These are phyloP conservation scores for Lissonota sp. DNA, from an alignment of 2,888 invertebrate genomes.

Conservation along the genomic window DNA sequence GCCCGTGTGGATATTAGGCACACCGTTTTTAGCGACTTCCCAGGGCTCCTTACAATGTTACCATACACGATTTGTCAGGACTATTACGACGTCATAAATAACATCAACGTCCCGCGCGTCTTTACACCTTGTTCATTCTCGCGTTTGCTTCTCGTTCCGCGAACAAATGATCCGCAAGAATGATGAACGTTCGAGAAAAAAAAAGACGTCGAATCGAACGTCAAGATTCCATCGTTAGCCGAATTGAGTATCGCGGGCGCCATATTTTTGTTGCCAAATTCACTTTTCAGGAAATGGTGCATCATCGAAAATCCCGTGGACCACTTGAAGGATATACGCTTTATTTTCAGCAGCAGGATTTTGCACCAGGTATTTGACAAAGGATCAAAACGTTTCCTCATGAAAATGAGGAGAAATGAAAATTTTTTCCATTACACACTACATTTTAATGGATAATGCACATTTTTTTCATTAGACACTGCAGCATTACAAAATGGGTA, in stretches of 20 bases:
- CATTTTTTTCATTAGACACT: no score
- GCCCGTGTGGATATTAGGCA: constrained; percentile 68
- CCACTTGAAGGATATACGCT: no score
- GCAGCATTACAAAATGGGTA: no score
- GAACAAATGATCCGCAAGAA: constrained; percentile 43
- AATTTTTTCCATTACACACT: no score
- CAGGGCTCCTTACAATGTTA: constrained; percentile 78
- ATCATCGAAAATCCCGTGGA: no score
- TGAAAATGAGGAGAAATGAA: no score
- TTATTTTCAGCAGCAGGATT: no score
- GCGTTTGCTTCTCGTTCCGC: constrained; percentile 47
- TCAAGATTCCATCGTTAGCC: background rate
- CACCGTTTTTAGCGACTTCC: constrained; percentile 78
- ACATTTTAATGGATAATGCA: no score
- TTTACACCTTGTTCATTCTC: constrained; percentile 66
- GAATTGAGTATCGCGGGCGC: background rate
- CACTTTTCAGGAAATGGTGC: no score
- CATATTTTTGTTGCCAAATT: no score
- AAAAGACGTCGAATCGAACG: background rate
- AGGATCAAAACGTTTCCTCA: no score
- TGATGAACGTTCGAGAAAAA: background rate
- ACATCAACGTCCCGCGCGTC: constrained; percentile 66
- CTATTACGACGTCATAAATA: constrained; percentile 80
- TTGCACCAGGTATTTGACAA: no score
- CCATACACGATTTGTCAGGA: constrained; percentile 82